Base-by-base conservation (phyloP, 2,113 vertebrate species). In the Dipodomys stephensi region DNA sequence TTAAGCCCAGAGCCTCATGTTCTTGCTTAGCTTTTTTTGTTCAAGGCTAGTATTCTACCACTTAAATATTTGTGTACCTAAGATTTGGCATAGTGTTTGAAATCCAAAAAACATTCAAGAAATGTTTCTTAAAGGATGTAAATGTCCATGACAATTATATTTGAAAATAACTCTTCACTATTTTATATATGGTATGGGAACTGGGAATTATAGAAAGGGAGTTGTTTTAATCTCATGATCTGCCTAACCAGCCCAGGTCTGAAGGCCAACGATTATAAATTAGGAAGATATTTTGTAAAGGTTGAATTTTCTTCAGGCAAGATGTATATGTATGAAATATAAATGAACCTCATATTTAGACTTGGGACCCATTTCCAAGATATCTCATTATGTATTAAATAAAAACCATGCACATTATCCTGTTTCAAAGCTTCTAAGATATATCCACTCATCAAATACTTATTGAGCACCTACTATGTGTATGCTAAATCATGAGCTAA, bases 161-260 rank as follows among this genome's bases (percentile, higher is more conserved):
- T 90, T 93, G 49, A 16, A 84, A 35, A 62, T 32, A 28, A 73
- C 11, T 71, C 35, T 83, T 64, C 49, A 27, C 32, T 67, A 27
- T 90, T 77, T 92, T n/a, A 90, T 49, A 92, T 64, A 15, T 85
- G 46, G 32, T 6, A 73, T 20, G 57, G 32, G 15, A 90, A 85
- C 83, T 39, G 19, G 46, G 27, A 72, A 11, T 84, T 78, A 53
- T 72, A 49, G 19, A 80, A 87, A 64, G 95, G 25, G 95, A 95
- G n/a, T 81, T 64, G 27, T 60, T 92, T 77, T 91, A 77, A 79
- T 85, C 89, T 92, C 71, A 90, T 87, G 82, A 73, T 4, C 57
- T 86, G 10, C 30, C n/a, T 86, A 22, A 57, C 90, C 35, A 57
- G 53, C 18, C 9, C n/a, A 35, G 44, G 15, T 13, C 53, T 57